Base-by-base conservation (phyloP, 2,888 invertebrate genomes). In the Furcula furcula region DNA sequence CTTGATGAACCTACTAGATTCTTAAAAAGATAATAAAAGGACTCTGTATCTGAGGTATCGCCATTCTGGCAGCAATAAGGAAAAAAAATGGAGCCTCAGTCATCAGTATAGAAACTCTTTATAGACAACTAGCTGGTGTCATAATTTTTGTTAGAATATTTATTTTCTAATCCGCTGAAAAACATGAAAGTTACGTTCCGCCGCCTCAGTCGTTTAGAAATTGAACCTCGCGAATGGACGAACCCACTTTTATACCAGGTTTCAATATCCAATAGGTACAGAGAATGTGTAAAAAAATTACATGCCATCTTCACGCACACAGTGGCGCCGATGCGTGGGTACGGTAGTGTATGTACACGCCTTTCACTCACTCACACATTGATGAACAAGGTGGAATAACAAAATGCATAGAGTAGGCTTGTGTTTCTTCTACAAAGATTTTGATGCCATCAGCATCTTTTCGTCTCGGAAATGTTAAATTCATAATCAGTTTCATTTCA, bases 231-330 rank as follows among this genome's bases (percentile, higher is more conserved):
- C 29, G 46, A 54, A 62, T 56, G 46, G 42, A 60, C 54, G 61
- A 58, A 49, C 64, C 66, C 45, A 73, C 74, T 76, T 86, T 69
- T 87, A 87, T 87, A 87, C 78, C 65, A 72, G 72, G 71, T 72
- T 73, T 73, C 72, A 76, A 76, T 77, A 68, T 62, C n/a, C n/a
- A n/a, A n/a, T n/a, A n/a, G n/a, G n/a, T n/a, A 61, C 65, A 40
- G 66, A 68, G 63, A 65, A 59, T 66, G 56, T 52, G 52, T 65
- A 71, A 81, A 77, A 81, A 76, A 79, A 64, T 56, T 43, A 68
- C 69, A 72, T 66, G 49, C 65, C 69, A 69, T 75, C 72, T 65
- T 65, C 72, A 78, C 83, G n/a, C 72, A 72, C 58, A 81, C 84
- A 43, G 14, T 2, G 10, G 45, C 1, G 31, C 7, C 1, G 7